Base-by-base conservation (phyloP, 2,888 invertebrate species). In the Spodoptera picta region DNA sequence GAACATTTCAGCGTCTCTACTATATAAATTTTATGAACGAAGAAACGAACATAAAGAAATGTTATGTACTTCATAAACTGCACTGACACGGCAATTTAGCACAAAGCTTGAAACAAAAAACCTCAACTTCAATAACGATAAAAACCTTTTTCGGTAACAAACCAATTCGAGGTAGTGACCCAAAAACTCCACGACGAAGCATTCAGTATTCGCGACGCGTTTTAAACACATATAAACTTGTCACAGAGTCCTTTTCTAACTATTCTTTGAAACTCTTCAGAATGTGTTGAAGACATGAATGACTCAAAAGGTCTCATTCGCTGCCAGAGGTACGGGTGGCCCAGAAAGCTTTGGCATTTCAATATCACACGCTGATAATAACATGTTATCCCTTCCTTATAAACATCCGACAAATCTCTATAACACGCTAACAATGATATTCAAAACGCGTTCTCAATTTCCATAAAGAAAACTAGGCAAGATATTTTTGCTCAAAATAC, bases 221-320 rank as follows among this genome's bases (percentile, higher is more conserved):
- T 67, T 64, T 60, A 56, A 77, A 77, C 66, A 64, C 60, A 57
- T 69, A 64, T 60, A 73, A 71, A 74, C 61, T 69, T 68, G 71
- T 65, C 53, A 55, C 48, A 44, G 43, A 60, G 60, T 75, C 75
- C 68, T 79, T 78, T 75, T 69, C 64, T 36, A 68, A 69, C 62
- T 73, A 73, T 66, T 66, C 59, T 65, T 55, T 42, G 57, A 59
- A 49, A 49, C 44, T 64, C 59, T 60, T 53, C 46, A 52, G 59
- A 60, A 56, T 50, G 60, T 61, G 36, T 42, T 48, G 48, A 47
- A 63, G 50, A 57, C 53, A 24, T 61, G 60, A 71, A 67, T 57
- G 62, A 59, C 45, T 65, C 50, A 61, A 75, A 68, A 57, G 56
- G 27, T 55, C 51, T 52, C 59, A 61, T 61, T 61, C 50, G 61